These are phyloP conservation scores for Steinernema feltiae DNA, from an alignment of 1,140 invertebrate species.

Conservation along the genomic window DNA sequence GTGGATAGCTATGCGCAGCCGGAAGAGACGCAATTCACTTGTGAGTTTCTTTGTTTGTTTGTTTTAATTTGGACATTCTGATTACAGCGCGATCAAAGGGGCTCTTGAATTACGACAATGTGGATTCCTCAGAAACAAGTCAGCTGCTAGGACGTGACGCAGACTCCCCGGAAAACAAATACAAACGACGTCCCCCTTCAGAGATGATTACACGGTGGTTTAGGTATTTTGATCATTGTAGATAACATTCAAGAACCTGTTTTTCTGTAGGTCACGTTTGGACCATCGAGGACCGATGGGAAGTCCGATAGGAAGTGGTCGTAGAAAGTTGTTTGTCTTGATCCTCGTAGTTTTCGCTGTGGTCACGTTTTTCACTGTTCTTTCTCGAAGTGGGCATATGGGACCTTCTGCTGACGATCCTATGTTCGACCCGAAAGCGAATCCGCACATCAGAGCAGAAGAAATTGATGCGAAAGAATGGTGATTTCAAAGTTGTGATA, in stretches of 20 bases:
- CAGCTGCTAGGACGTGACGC: neutral
- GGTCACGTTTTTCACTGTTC: slow-evolving; percentile 25
- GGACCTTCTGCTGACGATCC: slow-evolving; percentile 23
- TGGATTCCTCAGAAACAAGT: neutral
- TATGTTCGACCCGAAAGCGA: slow-evolving; percentile 54
- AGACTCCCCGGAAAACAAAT: neutral
- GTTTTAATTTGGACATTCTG: neutral
- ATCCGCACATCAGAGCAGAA: slow-evolving; percentile 50
- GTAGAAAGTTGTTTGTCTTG: neutral
- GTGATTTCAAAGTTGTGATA: slow-evolving; percentile 14
- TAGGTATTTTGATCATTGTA: no score
- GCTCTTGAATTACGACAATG: neutral
- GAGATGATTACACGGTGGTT: neutral
- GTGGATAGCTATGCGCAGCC: neutral
- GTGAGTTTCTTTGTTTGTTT: neutral
- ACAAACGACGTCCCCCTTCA: neutral
- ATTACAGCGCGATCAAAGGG: neutral
- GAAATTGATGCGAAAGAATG: slow-evolving; percentile 33
- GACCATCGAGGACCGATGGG: slow-evolving; percentile 18
- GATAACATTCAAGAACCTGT: slow-evolving; percentile 6
- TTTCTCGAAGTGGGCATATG: slow-evolving; percentile 27
- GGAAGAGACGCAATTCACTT: neutral
- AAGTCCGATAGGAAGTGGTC: slow-evolving; percentile 35
- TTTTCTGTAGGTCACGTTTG: slow-evolving; percentile 9
- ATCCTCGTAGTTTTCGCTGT: slow-evolving; percentile 35